Evolutionary conservation across 2,888 invertebrate species (phyloP).

Genomic region (Cephus rjabovi): DNA sequence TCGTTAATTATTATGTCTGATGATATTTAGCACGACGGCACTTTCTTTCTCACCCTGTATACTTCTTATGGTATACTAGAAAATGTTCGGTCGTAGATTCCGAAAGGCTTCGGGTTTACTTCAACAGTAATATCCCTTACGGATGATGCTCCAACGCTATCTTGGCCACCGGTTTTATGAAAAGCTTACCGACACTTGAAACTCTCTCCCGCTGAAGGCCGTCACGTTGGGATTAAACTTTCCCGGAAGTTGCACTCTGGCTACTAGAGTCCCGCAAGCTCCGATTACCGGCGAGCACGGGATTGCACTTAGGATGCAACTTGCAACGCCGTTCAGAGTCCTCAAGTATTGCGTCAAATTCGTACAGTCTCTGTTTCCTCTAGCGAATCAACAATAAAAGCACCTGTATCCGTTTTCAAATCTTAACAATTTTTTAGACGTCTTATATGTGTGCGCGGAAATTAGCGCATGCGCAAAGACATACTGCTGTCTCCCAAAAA

Average conservation of each 20-base stretch:
- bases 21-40: too few species aligned
- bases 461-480: too few species aligned
- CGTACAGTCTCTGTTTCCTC: not conserved
- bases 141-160: not conserved
- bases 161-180: not conserved
- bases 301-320: constrained; percentile 39
- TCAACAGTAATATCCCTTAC: not conserved
- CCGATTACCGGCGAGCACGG: constrained; percentile 39
- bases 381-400: not conserved
- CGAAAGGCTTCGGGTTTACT: not conserved
- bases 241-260: constrained; percentile 18
- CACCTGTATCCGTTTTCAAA: not conserved
- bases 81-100: not conserved
- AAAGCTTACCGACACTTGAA: constrained; percentile 28
- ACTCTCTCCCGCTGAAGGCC: constrained; percentile 26
- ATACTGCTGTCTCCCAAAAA: too few species aligned
- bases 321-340: constrained; percentile 23
- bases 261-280: constrained; percentile 26
- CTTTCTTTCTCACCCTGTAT: too few species aligned
- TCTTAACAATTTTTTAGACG: not conserved
- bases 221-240: constrained; percentile 31
- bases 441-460: not conserved
- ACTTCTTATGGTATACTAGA: too few species aligned
- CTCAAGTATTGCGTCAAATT: constrained; percentile 17
- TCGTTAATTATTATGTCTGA: too few species aligned